phyloP scores from a whole-genome alignment of 2,113 vertebrate species.

The Protobothrops flavoviridis region DNA sequence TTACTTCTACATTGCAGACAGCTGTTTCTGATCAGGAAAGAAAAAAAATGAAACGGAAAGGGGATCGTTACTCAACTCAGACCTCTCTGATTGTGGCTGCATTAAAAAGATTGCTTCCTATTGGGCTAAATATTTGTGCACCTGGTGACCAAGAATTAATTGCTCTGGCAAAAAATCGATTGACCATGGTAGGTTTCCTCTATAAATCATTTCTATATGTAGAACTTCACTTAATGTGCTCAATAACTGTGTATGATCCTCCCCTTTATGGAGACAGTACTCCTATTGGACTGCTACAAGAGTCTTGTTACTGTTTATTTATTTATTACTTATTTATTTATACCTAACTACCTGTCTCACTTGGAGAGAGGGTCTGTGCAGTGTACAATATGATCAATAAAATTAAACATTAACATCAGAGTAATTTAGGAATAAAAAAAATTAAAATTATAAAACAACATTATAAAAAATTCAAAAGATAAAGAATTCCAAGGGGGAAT shows the following conservation, averaged over 20 bases:
- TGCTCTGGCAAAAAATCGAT: slow-evolving; percentile 86
- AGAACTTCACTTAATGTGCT: neutral
- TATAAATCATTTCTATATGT: neutral
- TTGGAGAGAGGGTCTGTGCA: neutral
- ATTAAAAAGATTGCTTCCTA: slow-evolving; percentile 87
- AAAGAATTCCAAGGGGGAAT: neutral
- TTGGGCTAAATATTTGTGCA: slow-evolving; percentile 92
- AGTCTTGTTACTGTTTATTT: neutral
- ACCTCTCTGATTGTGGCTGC: slow-evolving; percentile 93
- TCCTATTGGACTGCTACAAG: neutral
- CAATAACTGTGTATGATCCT: neutral
- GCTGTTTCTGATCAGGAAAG: slow-evolving; percentile 92
- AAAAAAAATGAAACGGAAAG: slow-evolving; percentile 93
- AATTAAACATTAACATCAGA: neutral
- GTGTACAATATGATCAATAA: neutral
- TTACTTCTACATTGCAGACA: slow-evolving; percentile 68
- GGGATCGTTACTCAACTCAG: slow-evolving; percentile 90
- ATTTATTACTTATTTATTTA: neutral
- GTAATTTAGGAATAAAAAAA: neutral
- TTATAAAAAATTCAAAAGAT: neutral
- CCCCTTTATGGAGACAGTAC: neutral
- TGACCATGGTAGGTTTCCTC: slow-evolving; percentile 78
- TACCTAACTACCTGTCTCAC: neutral
- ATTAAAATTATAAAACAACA: neutral
- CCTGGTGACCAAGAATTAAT: slow-evolving; percentile 96